Percentiles rank a stretch among this genome's conserved stretches.
These are phyloP conservation scores for Noctua janthina DNA, from an alignment of 2,888 invertebrate genomes.

Conservation along the genomic window DNA sequence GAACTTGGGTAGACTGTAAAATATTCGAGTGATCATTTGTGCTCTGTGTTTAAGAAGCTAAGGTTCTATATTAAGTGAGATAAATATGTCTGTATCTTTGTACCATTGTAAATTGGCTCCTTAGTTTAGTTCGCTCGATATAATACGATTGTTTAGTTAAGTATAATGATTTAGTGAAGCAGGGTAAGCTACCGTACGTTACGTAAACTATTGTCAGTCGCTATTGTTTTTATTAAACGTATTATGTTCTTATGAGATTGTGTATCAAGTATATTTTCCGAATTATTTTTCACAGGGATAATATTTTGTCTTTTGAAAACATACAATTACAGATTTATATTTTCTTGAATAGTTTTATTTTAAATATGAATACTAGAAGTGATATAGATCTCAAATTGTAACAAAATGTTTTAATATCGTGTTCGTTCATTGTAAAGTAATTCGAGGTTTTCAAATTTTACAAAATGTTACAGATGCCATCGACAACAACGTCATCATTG, in stretches of 20 bases:
- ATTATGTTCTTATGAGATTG: conserved; percentile 51
- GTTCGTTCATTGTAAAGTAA: conserved; percentile 12
- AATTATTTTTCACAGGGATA: conserved; percentile 52
- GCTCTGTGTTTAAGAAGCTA: too few species aligned
- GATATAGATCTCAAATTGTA: conserved; percentile 37
- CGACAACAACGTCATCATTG: background rate
- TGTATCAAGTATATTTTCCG: conserved; percentile 37
- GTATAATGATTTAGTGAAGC: conserved; percentile 31
- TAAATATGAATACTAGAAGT: conserved; percentile 26
- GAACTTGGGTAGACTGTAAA: background rate
- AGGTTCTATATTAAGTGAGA: background rate
- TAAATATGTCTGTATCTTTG: conserved; percentile 1
- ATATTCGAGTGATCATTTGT: background rate
- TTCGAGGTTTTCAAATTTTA: conserved; percentile 25
- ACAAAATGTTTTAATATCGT: background rate
- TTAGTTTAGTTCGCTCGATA: conserved; percentile 13
- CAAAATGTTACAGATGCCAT: conserved; percentile 21
- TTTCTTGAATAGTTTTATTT: conserved; percentile 43
- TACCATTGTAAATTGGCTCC: conserved; percentile 23
- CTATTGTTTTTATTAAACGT: conserved; percentile 25
- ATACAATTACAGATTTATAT: conserved; percentile 29
- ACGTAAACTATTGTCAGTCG: conserved; percentile 16
- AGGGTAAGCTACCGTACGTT: conserved; percentile 37
- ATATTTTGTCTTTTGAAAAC: background rate
- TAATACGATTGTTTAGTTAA: background rate